Evolutionary conservation across 2,113 vertebrate genomes (phyloP).

Genomic region (human (Homo sapiens)): DNA sequence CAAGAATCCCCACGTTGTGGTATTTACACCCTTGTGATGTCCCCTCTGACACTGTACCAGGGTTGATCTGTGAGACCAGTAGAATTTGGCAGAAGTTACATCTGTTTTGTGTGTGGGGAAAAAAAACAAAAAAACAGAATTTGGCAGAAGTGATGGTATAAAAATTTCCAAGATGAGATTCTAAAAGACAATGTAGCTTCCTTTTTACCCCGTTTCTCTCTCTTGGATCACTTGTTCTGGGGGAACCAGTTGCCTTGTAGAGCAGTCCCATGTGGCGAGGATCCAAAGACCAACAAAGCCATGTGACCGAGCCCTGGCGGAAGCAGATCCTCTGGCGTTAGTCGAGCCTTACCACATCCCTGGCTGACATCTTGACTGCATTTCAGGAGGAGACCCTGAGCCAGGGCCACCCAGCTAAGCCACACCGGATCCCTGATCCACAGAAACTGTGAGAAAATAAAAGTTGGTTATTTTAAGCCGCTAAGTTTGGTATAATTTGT

Average conservation of each 20-base stretch:
- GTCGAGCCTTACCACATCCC: background rate
- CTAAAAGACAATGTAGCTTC: background rate
- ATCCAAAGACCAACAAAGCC: background rate
- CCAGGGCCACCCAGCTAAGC: background rate
- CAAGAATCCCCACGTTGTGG: background rate
- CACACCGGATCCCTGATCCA: background rate
- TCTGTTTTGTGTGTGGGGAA: no score
- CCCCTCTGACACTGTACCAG: background rate
- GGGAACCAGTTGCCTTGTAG: background rate
- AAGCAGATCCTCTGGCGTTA: background rate
- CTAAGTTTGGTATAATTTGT: slow-evolving; percentile 3
- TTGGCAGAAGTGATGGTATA: background rate
- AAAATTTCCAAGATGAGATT: slow-evolving; percentile 13
- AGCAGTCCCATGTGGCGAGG: background rate
- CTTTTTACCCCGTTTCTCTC: background rate
- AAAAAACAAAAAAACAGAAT: no score
- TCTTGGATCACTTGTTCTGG: background rate
- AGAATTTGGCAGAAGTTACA: slow-evolving; percentile 5
- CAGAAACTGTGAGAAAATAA: background rate
- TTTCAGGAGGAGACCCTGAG: background rate
- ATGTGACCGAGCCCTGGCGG: background rate
- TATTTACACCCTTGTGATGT: background rate
- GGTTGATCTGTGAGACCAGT: background rate
- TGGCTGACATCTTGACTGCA: background rate
- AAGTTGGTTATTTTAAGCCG: background rate